Evolutionary conservation across 2,113 vertebrate genomes (phyloP).

Genomic region (Crotalus viridis): DNA sequence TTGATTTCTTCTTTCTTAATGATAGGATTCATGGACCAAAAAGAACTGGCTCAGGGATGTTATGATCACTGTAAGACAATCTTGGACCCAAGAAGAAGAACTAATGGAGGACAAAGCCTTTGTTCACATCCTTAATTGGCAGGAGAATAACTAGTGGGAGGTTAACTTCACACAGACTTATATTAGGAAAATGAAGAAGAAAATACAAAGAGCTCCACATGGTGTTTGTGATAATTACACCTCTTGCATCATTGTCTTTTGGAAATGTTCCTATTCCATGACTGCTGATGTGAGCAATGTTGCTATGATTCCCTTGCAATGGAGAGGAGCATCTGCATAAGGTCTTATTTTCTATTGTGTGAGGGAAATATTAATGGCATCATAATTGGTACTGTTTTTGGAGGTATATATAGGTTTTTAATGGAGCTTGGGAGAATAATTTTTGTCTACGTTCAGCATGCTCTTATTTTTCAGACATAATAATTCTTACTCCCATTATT

Average conservation of each 20-base stretch:
- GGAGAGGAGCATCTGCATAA: neutral
- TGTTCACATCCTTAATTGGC: neutral
- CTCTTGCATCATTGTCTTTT: neutral
- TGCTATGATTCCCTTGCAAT: constrained; percentile 15
- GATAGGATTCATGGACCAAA: neutral
- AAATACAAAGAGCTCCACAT: neutral
- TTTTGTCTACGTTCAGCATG: neutral
- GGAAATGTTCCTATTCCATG: neutral
- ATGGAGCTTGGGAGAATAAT: neutral
- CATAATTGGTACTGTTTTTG: neutral
- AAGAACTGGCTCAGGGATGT: neutral
- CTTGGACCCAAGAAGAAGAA: neutral
- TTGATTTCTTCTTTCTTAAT: neutral
- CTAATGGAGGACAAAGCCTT: neutral
- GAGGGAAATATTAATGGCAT: neutral
- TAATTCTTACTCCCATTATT: neutral
- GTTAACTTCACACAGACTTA: neutral
- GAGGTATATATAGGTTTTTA: neutral
- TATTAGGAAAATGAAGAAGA: neutral
- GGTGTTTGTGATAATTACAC: neutral
- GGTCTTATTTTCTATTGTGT: neutral
- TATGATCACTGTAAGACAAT: neutral
- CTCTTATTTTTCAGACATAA: neutral
- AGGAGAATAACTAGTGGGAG: neutral
- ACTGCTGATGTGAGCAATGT: neutral